Base-by-base conservation (phyloP, 2,113 vertebrate genomes). In the Spea bombifrons region DNA sequence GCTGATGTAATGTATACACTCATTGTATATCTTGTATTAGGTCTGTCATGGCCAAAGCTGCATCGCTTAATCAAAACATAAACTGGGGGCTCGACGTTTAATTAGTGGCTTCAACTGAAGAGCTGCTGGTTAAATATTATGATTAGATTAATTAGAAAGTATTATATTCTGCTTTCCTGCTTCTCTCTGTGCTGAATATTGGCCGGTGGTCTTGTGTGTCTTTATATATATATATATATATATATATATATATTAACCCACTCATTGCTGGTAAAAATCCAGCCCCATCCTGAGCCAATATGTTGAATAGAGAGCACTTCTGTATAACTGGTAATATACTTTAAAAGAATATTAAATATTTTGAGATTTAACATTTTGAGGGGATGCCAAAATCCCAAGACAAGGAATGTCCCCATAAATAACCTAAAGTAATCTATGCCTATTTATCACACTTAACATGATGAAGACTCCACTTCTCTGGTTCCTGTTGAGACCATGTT, bases 1-100 rank as follows among this genome's bases (percentile, higher is more conserved):
- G 69, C 47, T 78, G 76, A 78, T 48, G 76, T 72, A 72, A 72
- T 78, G 69, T 78, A 78, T 71, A 78, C 67, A 52, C 67, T 70
- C 59, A 71, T 65, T 71, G 69, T 71, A 64, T 71, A 71, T 78
- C 67, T 65, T 69, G 52, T 65, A 49, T 71, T 71, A 70, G 4
- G 47, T 71, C 52, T 50, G 57, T 71, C 71, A 71, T 65, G 47
- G 16, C 13, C 68, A 10, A 15, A 16, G 17, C 76, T 16, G 13
- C 55, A 64, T 71, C 57, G 64, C 67, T 71, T 71, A 71, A 78
- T 78, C 76, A 78, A 71, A 78, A 49, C 55, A 71, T 15, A 47
- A 48, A 30, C 55, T 65, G 52, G 64, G 57, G 75, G 65, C 75
- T 55, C 63, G 44, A 30, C 30, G 52, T 66, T 76, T 67, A 68